Percentiles rank a stretch among this genome's conserved stretches.
Evolutionary conservation across 2,888 invertebrate species (phyloP).

Genomic region (Trachelus iudaicus): DNA sequence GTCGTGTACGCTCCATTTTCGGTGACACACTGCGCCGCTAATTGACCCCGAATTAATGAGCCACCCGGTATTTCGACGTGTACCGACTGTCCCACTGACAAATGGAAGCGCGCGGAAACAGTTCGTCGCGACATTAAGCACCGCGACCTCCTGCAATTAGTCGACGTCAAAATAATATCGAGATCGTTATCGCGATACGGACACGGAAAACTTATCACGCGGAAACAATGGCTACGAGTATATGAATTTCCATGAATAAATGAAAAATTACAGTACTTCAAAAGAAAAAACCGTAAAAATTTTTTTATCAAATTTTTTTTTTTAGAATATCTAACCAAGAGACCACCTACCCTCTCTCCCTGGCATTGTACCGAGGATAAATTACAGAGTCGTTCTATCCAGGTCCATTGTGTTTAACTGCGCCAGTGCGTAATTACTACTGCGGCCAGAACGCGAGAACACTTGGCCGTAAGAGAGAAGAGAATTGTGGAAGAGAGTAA

Average conservation of each 20-base stretch:
- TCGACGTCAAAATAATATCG: constrained; percentile 11
- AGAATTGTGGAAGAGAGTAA: constrained; percentile 3
- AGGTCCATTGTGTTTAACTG: constrained; percentile 57
- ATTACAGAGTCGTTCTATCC: constrained; percentile 59
- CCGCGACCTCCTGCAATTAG: constrained; percentile 1
- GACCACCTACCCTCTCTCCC: neutral
- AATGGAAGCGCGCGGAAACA: constrained; percentile 31
- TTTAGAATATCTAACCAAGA: neutral
- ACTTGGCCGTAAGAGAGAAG: neutral
- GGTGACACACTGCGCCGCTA: constrained; percentile 41
- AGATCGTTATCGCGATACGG: constrained; percentile 8
- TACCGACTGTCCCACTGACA: constrained; percentile 29
- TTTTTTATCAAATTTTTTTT: neutral
- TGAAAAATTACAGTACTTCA: neutral
- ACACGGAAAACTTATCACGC: neutral
- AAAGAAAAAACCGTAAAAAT: neutral
- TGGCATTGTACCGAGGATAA: constrained; percentile 41
- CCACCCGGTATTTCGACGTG: constrained; percentile 40
- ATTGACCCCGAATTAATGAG: constrained; percentile 56
- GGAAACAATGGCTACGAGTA: neutral
- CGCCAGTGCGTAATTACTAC: constrained; percentile 61
- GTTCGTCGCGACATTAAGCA: constrained; percentile 1
- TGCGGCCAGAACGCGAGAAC: constrained; percentile 25
- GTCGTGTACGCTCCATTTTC: constrained; percentile 21
- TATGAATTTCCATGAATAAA: neutral